Base-by-base conservation (phyloP, 2,888 invertebrate species). In the Holacanthella duospinosa region DNA sequence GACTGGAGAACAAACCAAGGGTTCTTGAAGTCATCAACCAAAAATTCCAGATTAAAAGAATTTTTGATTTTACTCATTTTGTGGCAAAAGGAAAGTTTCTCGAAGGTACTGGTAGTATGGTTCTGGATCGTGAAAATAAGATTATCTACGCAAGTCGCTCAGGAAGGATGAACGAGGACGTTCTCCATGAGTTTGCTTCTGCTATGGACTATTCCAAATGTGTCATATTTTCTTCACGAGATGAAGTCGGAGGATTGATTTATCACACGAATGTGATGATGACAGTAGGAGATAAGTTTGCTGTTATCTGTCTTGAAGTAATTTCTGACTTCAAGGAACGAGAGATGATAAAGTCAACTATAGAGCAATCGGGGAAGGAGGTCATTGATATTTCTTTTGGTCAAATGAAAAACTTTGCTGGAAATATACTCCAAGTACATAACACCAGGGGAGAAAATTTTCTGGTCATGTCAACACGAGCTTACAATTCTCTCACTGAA, bases 221-320 rank as follows among this genome's bases (percentile, higher is more conserved):
- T 1, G 55, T 71, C 16, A 29, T 57, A 0, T 71, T 71, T 55
- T 21, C n/a, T 1, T 62, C 66, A 2, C 2, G 57, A 12, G 70
- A 68, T 58, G 36, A 65, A 25, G 28, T 48, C 16, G 68, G 68
- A 3, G 27, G 59, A 25, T 57, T 62, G 1, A 65, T 68, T 56
- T 71, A 71, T 44, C 71, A 71, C 60, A 71, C 71, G 21, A 71
- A 71, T 62, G 68, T 70, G 4, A 66, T 71, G 66, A 68, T 71
- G 68, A 59, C 63, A 9, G 43, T 70, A 19, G 68, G 63, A 2
- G 66, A 68, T 28, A 48, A 60, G n/a, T 70, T 62, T 56, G 66
- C 64, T 1, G 55, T 71, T 9, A 58, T 71, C 44, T 71, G 71
- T 44, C 36, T 68, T 1, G 69, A 70, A 1, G 48, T 68, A 2